Evolutionary conservation across 2,888 invertebrate genomes (phyloP).

Genomic region (Ctenicera cuprea): DNA sequence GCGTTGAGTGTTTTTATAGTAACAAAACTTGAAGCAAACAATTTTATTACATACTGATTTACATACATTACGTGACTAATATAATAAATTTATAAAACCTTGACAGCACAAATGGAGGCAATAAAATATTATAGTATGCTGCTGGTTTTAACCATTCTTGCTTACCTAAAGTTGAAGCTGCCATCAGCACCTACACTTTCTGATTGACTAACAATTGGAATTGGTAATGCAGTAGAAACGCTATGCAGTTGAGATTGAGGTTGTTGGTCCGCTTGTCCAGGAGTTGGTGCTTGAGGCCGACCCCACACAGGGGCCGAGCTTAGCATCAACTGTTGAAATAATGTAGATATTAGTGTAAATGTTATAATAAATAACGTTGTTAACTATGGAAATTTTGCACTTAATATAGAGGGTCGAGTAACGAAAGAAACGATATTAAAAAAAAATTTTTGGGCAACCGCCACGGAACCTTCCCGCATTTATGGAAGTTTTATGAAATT

Average conservation of each 20-base stretch:
- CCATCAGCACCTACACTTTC: conserved; percentile 72
- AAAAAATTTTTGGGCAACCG: too few relatives aligned
- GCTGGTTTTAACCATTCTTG: neutral
- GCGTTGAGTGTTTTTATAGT: neutral
- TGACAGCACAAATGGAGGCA: neutral
- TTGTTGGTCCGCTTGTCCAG: conserved; percentile 26
- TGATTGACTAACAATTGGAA: conserved; percentile 72
- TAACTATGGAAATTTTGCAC: too few relatives aligned
- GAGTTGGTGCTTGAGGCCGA: conserved; percentile 26
- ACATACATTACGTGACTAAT: neutral
- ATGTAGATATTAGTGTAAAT: too few relatives aligned
- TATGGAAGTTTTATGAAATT: too few relatives aligned
- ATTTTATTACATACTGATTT: conserved; percentile 9
- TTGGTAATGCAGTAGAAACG: conserved; percentile 68
- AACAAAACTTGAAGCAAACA: neutral
- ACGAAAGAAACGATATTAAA: too few relatives aligned
- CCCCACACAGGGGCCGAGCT: conserved; percentile 18
- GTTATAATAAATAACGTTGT: too few relatives aligned
- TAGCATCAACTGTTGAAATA: neutral
- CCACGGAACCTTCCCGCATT: too few relatives aligned
- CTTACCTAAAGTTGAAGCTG: conserved; percentile 72
- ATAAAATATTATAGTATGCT: neutral
- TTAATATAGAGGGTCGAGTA: too few relatives aligned
- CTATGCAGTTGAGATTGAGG: conserved; percentile 13
- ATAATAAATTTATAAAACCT: conserved; percentile 1